Evolutionary conservation across 2,113 vertebrate genomes (phyloP), one percentile per base, ranked within the genome.

Genomic region (Galemys pyrenaicus): DNA sequence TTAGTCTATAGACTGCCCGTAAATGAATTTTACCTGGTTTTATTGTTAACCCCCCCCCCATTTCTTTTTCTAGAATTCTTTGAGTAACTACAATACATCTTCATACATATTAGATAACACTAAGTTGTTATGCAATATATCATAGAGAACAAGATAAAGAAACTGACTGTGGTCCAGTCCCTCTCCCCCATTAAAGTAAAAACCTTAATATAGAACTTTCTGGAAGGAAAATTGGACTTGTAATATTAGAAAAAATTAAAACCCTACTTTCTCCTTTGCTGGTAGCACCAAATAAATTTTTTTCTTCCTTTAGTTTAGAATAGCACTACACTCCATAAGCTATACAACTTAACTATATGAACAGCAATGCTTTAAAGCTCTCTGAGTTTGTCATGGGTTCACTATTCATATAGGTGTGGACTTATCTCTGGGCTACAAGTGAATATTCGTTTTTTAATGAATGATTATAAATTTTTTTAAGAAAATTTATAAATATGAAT

Each of bases 11-110:
- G 12, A 73, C 13, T 78, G 3, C 3, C 7, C 84, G 0, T 35
- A 92, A 73, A 46, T 60, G 78, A 10, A 92, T 79, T 79, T 92
- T 64, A 68, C 68, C 56, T 35, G 3, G 10, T 90, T 94, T 87
- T 67, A 44, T 22, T 91, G 19, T 64, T 41, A 80, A 81, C 44
- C 44, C 44, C 44, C 35, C 24, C 16, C 62, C 37, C 16, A 30
- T 81, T 94, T 94, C 6, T 30, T 20, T n/a, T 56, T 89, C 37
- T 68, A 71, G 24, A 80, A 84, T 84, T 87, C 16, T 32, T 65
- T 73, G 19, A 73, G 4, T 80, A 73, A 77, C 49, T 51, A 51
- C n/a, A n/a, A n/a, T n/a, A n/a, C 49, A 51, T 51, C 49, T 37
- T 81, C 4, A 70, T 39, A 22, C 9, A 41, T 16, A 64, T 64